Conservation (phyloP, 2,888 invertebrate genomes). For the Meghimatium bilineatum region DNA sequence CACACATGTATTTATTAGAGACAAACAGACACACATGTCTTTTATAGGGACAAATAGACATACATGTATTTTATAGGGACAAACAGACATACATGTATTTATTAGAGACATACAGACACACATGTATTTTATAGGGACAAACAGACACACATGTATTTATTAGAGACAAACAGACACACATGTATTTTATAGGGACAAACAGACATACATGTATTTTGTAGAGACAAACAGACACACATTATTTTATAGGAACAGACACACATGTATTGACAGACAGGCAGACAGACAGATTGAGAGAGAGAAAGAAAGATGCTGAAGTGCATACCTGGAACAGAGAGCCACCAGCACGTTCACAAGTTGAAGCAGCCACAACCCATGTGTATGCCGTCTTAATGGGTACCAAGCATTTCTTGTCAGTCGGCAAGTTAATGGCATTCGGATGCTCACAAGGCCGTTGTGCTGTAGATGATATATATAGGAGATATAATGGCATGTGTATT, state of each 20-base stretch:
- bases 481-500: neutral
- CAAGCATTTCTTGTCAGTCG: conserved; percentile 47
- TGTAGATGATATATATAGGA: neutral
- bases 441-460: conserved; percentile 39
- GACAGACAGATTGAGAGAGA: neutral
- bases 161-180: no score
- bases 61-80: no score
- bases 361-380: conserved; percentile 48
- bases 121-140: no score
- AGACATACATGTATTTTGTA: neutral
- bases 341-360: conserved; percentile 47
- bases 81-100: no score
- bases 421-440: conserved; percentile 47
- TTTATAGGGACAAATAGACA: no score
- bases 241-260: neutral
- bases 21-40: no score
- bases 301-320: no score
- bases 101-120: no score
- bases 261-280: neutral
- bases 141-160: no score
- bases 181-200: neutral
- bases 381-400: conserved; percentile 47
- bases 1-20: no score
- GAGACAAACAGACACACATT: neutral
- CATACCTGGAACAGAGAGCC: conserved; percentile 50